Evolutionary conservation across 2,797 vertebrate genomes (phyloP).

Genomic region (Botia almorhae): DNA sequence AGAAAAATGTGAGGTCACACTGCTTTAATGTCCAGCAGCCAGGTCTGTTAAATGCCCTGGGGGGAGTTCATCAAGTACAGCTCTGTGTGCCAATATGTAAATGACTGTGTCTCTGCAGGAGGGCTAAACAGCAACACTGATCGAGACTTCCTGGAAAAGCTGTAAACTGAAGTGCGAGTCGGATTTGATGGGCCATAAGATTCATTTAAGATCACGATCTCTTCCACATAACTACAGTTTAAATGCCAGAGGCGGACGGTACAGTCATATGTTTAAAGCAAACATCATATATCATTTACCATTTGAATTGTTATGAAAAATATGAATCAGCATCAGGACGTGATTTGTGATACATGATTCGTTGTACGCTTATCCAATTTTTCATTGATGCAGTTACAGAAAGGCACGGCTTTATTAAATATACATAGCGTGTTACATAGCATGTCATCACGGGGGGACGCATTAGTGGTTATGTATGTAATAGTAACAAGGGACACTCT

Average conservation of each 20-base stretch:
- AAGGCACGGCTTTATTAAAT: conserved; percentile 7
- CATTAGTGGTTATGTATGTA: conserved; percentile 25
- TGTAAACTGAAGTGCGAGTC: conserved; percentile 28
- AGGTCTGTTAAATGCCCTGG: conserved; percentile 43
- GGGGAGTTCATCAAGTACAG: conserved; percentile 40
- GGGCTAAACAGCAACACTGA: conserved; percentile 18
- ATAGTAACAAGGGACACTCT: conserved; percentile 28
- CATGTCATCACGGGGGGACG: conserved; percentile 1
- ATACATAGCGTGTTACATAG: conserved; percentile 5
- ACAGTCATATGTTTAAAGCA: conserved; percentile 20
- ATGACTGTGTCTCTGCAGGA: conserved; percentile 44
- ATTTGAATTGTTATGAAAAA: conserved; percentile 23
- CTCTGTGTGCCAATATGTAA: conserved; percentile 51
- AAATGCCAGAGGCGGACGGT: conserved; percentile 24
- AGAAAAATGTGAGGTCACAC: conserved; percentile 30
- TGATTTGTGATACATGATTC: conserved; percentile 29
- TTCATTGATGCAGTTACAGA: neutral
- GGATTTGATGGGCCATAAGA: conserved; percentile 27
- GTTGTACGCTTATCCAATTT: neutral
- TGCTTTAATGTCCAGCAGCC: conserved; percentile 25
- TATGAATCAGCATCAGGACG: conserved; percentile 3
- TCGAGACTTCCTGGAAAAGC: conserved; percentile 32
- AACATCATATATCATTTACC: conserved; percentile 5
- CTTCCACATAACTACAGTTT: conserved; percentile 24
- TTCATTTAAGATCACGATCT: conserved; percentile 5